Evolutionary conservation across 2,797 vertebrate genomes (phyloP).

Genomic region (Scyliorhinus canicula): DNA sequence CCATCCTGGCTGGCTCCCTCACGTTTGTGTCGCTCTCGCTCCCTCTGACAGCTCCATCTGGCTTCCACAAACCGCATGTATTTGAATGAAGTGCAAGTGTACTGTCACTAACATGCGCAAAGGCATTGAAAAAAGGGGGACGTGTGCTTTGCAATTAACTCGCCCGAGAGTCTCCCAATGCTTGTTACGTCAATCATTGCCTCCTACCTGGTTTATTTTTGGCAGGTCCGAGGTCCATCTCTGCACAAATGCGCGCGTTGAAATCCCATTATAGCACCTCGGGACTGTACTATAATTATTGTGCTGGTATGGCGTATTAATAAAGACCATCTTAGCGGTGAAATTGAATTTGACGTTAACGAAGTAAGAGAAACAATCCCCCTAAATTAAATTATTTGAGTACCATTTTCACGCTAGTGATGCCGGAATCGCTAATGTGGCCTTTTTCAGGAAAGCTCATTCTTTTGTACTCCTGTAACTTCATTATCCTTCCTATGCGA

Average conservation of each 20-base stretch:
- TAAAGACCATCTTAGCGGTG: not conserved
- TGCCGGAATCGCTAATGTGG: not conserved
- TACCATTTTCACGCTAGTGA: not conserved
- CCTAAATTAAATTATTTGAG: not conserved
- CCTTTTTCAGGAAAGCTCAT: not conserved
- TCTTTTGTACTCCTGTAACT: not conserved
- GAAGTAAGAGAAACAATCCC: not conserved
- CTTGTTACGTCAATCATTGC: not conserved
- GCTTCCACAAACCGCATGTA: slow-evolving; percentile 6
- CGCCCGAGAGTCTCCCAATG: not conserved
- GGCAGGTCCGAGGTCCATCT: not conserved
- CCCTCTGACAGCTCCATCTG: slow-evolving; percentile 31
- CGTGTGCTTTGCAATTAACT: not conserved
- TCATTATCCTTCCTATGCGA: not conserved
- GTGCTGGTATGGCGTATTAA: not conserved
- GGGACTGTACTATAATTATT: not conserved
- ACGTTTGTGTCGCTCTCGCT: not conserved
- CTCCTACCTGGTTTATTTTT: not conserved
- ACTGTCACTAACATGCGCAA: slow-evolving; percentile 32
- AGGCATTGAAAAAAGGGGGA: not conserved
- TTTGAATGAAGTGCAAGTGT: slow-evolving; percentile 29
- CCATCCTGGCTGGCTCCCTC: not conserved
- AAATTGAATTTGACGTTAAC: not conserved
- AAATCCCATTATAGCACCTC: not conserved
- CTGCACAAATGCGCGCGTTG: not conserved